These are phyloP conservation scores for Lagocephalus sceleratus DNA, from an alignment of 2,797 vertebrate species.

Conservation along the genomic window DNA sequence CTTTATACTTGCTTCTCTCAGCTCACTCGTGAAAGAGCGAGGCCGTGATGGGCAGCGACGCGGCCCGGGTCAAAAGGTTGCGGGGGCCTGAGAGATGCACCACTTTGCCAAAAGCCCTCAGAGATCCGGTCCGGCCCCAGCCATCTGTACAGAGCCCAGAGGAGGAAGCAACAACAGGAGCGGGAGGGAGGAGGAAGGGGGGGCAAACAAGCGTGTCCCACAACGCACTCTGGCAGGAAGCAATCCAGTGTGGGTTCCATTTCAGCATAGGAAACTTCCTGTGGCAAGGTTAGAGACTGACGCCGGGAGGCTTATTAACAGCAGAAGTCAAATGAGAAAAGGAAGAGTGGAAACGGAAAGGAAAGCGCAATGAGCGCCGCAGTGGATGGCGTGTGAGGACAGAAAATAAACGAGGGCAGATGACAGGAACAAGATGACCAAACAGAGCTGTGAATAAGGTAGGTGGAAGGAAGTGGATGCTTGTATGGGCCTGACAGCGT, in stretches of 20 bases:
- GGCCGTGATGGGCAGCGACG: conserved; percentile 33
- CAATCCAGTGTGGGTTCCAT: conserved; percentile 79
- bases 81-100: conserved; percentile 46
- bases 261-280: conserved; percentile 93
- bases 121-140: conserved; percentile 67
- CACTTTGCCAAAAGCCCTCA: conserved; percentile 64
- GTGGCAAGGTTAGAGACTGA: conserved; percentile 73
- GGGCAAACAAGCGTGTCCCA: conserved; percentile 80
- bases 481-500: conserved; percentile 10
- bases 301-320: conserved; percentile 54
- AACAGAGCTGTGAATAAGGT: conserved; percentile 22
- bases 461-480: conserved; percentile 41
- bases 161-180: conserved; percentile 67
- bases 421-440: conserved; percentile 12
- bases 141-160: conserved; percentile 71
- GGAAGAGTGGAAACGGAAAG: conserved; percentile 41
- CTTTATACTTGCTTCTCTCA: conserved; percentile 42
- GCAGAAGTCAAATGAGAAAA: conserved; percentile 13
- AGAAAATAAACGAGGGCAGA: conserved; percentile 11
- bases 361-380: conserved; percentile 26
- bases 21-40: conserved; percentile 41
- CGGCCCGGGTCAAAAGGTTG: conserved; percentile 57
- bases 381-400: conserved; percentile 3
- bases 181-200: conserved; percentile 40
- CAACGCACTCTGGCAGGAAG: conserved; percentile 86